phyloP scores from a whole-genome alignment of 2,888 invertebrate species.

The Cantharis rufa region DNA sequence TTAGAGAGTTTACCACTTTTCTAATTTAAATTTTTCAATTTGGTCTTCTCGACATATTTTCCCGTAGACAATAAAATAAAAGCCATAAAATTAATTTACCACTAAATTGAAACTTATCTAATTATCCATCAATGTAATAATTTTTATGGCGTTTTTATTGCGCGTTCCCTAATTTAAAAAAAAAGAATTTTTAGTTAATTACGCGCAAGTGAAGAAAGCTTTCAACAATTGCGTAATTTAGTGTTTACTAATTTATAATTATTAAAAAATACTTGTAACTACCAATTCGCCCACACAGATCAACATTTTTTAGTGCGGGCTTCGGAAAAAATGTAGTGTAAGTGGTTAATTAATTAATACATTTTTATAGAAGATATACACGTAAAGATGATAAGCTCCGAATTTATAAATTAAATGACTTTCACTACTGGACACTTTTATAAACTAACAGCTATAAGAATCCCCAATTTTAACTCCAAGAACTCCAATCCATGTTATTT shows the following conservation, averaged over 20 bases:
- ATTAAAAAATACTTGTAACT: slow-evolving; percentile 11
- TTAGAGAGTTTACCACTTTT: too few species aligned
- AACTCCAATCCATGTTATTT: background rate
- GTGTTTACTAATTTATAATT: slow-evolving; percentile 14
- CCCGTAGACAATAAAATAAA: background rate
- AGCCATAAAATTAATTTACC: background rate
- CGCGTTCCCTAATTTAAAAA: background rate
- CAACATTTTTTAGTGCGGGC: slow-evolving; percentile 15
- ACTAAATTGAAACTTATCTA: background rate
- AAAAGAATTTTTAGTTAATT: background rate
- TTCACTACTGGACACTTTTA: background rate
- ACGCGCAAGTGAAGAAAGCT: background rate
- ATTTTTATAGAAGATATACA: slow-evolving; percentile 5
- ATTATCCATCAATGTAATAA: background rate
- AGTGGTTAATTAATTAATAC: slow-evolving; percentile 26
- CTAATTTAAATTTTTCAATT: too few species aligned
- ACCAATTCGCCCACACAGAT: slow-evolving; percentile 10
- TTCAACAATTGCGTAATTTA: background rate
- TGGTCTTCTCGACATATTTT: background rate
- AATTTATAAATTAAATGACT: background rate
- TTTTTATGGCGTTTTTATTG: background rate
- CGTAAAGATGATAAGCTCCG: background rate
- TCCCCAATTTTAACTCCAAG: too few species aligned
- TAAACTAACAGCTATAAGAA: background rate
- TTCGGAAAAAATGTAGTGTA: slow-evolving; percentile 11